Base-by-base conservation (phyloP, 1,140 invertebrate genomes). In the Lasaia peninsularis region DNA sequence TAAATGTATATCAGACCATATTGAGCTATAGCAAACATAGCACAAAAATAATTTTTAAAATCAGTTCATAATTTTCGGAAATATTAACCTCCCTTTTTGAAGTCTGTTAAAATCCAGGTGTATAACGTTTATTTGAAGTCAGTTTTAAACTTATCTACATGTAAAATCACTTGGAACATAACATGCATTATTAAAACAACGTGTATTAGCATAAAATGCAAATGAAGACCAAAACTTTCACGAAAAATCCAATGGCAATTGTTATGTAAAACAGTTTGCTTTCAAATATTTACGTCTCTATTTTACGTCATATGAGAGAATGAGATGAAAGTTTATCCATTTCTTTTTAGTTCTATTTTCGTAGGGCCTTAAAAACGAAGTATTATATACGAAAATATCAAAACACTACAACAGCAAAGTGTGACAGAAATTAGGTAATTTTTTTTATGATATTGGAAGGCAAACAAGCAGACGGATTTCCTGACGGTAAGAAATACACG, bases 181-280 rank as follows among this genome's bases (percentile, higher is more conserved):
- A 18, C 51, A 52, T 52, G 51, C 32, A 52, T 52, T 52, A 52
- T 52, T 52, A 14, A 14, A 11, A 48, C 40, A 20, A 21, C 40
- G 40, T 0, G 40, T 48, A 48, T 48, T 48, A 48, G 40, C 40
- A 48, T 48, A 48, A 48, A 16, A 48, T 48, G 40, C 40, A 48
- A 48, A 48, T 48, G 18, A 10, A 9, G 20, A 16, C 18, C 16
- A 48, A 48, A 48, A 48, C 40, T 48, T 48, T 48, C 58, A 56
- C 55, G 62, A 63, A 56, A 63, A 63, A 20, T 59, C 56, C 52
- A 58, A 62, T 60, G 40, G 58, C 58, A 49, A 69, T 69, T 69
- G 63, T 65, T 60, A 63, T 69, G 63, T 51, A 63, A 58, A 65
- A 52, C 37, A 52, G 59, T 14, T 18, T 18, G 56, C 58, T 51